Evolutionary conservation across 2,113 vertebrate genomes (phyloP), one percentile per base, ranked within the genome.

Genomic region (Chloebia gouldiae): DNA sequence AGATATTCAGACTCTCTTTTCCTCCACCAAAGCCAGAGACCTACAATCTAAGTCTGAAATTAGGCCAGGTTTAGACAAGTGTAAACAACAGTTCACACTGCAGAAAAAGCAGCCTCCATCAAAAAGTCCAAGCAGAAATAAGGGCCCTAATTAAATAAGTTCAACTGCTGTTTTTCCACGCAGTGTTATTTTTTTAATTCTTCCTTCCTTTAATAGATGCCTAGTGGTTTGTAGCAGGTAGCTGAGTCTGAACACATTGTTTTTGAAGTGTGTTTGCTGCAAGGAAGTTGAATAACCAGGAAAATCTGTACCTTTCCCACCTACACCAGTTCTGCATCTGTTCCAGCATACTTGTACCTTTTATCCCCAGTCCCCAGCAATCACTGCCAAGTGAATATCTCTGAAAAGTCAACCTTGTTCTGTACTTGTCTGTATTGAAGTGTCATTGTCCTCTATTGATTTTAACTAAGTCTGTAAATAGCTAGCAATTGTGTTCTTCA

Each of bases 381-480:
- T 49, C 21, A 47, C 24, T 64, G 6, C 61, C 23, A 45, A 83
- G 9, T 44, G 16, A 8, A 35, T 6, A 23, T 61, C 73, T 86
- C 40, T 72, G 76, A 91, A 28, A n/a, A 91, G 27, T 21, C 23
- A 51, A 86, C 66, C 18, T 89, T 61, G 49, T 40, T 91, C 44
- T 94, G 50, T 93, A 75, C 92, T 88, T 86, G 61, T 63, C 35
- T 69, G 13, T 37, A 77, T 44, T 87, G 61, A 95, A 94, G 64
- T 61, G 60, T 37, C 65, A 91, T 83, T 96, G 64, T 92, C 24
- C 78, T 86, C 37, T 85, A 79, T 68, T 81, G 60, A 71, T 81
- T 97, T 95, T 86, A 95, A 79, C 42, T 91, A 90, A 91, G 24
- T n/a, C 65, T 87, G 63, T 85, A 91, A 93, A 79, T 71, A 95